Base-by-base conservation (phyloP, 1,140 invertebrate species). In the Goniozus legneri region DNA sequence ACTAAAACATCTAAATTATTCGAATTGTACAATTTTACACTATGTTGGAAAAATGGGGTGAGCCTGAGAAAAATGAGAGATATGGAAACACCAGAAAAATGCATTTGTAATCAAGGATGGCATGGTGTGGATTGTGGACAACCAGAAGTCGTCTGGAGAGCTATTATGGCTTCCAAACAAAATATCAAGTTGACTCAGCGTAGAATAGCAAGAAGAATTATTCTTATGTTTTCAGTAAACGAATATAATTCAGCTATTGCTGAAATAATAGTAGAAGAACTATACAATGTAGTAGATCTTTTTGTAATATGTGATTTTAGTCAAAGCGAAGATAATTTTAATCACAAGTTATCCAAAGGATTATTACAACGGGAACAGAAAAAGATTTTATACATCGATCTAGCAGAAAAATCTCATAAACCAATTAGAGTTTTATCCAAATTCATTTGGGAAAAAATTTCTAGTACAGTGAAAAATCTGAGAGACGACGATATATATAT, bases 141-240 rank as follows among this genome's bases (percentile, higher is more conserved):
- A 54, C 82, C 83, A 2, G 83, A 85, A 62, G 80, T 84, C 2
- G 79, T 83, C 2, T 84, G 82, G 81, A 75, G 83, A 14, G 82
- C 82, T 0, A 74, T 84, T 18, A 77, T 84, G 71, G 78, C 81
- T 18, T 77, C 76, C 3, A 76, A 76, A 24, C 77, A 80, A 50
- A 72, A 73, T 21, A 56, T 80, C 3, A 62, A 63, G 35, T 58
- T 81, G 2, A 76, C 63, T 36, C 75, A 71, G 18, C 71, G 80
- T 8, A 67, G 69, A 33, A 65, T 63, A 20, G 66, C 72, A 12
- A 56, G 79, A 24, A 65, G 82, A 15, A 66, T 86, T 1, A 75
- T 84, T 40, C 81, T 84, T 52, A 70, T 79, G n/a, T 76, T 84
- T 21, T 75, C 78, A 32, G 61, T 84, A 3, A 72, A 78, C 44